A percentile compares a stretch with the other conserved stretches of the same genome.
Evolutionary conservation across 2,888 invertebrate species (phyloP).

Genomic region (Limenitis camilla): DNA sequence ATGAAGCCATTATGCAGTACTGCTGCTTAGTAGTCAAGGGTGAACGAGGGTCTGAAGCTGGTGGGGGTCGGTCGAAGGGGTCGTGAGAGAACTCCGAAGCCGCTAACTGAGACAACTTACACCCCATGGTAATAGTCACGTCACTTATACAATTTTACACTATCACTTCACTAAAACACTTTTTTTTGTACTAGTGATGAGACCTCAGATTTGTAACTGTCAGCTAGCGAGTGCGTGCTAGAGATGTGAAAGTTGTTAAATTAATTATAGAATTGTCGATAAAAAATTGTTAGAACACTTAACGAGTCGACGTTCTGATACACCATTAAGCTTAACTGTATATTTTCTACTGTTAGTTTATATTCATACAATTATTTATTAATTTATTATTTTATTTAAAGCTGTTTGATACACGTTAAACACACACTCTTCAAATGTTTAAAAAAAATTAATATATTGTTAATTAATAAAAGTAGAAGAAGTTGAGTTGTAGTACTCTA

Average conservation of each 20-base stretch:
- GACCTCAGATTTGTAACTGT: slow-evolving; percentile 37
- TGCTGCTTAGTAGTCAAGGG: slow-evolving; percentile 89
- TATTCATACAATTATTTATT: no score
- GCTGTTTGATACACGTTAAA: no score
- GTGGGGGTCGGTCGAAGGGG: slow-evolving; percentile 76
- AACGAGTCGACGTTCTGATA: neutral
- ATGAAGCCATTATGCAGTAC: slow-evolving; percentile 90
- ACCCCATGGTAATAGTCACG: slow-evolving; percentile 74
- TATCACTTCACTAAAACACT: slow-evolving; percentile 3
- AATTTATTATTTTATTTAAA: no score
- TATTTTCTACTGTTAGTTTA: no score
- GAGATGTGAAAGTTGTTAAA: slow-evolving; percentile 25
- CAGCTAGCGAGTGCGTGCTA: slow-evolving; percentile 13
- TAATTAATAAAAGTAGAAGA: no score
- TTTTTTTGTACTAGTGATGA: slow-evolving; percentile 30
- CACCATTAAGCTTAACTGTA: neutral
- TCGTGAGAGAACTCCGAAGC: slow-evolving; percentile 59
- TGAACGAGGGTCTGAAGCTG: slow-evolving; percentile 82
- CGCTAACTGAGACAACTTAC: slow-evolving; percentile 83
- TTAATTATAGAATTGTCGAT: slow-evolving; percentile 18
- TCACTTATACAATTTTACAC: neutral
- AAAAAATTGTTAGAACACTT: slow-evolving; percentile 10
- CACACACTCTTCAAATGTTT: no score
- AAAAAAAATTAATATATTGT: no score
- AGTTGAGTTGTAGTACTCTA: no score